Evolutionary conservation across 2,797 vertebrate genomes (phyloP), one percentile per base, ranked within the genome.

Genomic region (Hemibagrus guttatus): DNA sequence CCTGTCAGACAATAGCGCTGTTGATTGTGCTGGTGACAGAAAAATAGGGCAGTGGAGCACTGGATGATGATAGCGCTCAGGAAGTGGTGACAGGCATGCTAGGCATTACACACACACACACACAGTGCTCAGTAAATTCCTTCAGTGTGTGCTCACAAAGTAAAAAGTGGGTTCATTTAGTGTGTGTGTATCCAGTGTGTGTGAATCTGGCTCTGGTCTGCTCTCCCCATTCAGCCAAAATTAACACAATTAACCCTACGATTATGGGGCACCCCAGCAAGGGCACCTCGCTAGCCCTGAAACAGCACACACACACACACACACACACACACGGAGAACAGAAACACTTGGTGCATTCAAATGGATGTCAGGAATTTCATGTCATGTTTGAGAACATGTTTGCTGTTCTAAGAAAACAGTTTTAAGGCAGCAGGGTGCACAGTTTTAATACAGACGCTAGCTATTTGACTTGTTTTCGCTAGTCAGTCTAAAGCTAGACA

Each of bases 161-260:
- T 78, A 21, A 84, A 28, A 69, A 66, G 61, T 56, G 39, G 72
- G 52, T 71, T 79, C 19, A 9, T 46, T 68, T 79, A 42, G 72
- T 49, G 31, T 56, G 31, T 56, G 72, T 75, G 68, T 63, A 64
- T 81, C 80, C 80, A 28, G 56, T 61, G 78, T 81, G 68, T 86
- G 17, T 56, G 78, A 81, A 6, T 19, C 58, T 26, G 7, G 26
- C 59, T 64, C 39, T 6, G 61, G 21, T 21, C 58, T 72, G 75
- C 58, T 79, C 23, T 81, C 59, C 75, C 83, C n/a, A 46, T 61
- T 85, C 59, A 84, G 49, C 61, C 84, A 13, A 84, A 88, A 86
- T 88, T 79, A 88, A 84, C 54, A 56, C 81, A 88, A 88, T 88
- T 88, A 88, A 88, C 84, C 84, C 81, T 69, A 35, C 52, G 81